Evolutionary conservation across 2,888 invertebrate genomes (phyloP), one percentile per base, ranked within the genome.

Genomic region (Aleiodes leptofemur): DNA sequence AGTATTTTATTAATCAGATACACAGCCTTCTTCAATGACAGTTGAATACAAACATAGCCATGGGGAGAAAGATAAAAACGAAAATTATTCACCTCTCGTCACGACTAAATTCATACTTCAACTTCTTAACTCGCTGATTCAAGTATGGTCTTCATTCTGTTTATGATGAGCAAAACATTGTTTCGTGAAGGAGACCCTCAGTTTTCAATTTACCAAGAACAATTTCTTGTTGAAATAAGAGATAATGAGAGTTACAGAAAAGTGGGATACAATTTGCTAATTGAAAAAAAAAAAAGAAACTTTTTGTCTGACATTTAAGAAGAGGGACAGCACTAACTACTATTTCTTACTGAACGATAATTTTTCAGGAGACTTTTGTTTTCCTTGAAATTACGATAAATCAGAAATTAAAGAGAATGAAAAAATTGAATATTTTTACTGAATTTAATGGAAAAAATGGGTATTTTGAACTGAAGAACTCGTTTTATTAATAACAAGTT

Each of bases 11-110:
- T 29, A 29, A 56, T 56, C 16, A 23, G 56, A 23, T 56, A 23
- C 56, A 56, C 11, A 11, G 16, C 23, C 9, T 56, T 56, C 16
- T 31, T 56, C 9, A 56, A 16, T 56, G 23, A 29, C 14, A 51
- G 14, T 56, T 73, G 69, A 68, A 59, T 69, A n/a, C 51, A 71
- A 43, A 53, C 50, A 75, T 50, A 75, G 69, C 69, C n/a, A 68
- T 61, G 68, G 61, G 68, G 9, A 16, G 16, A 56, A 56, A 56
- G 29, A 56, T 9, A 29, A 23, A 59, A 76, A 76, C 77, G 71
- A 77, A 23, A 75, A 77, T 76, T 76, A 50, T 59, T 50, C 71
- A 64, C 48, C 55, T 71, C 51, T 71, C 51, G 73, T 74, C 72
- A 56, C 53, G 29, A 72, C 34, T 76, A 56, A 56, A 69, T 69